These are phyloP conservation scores for Akabosia matsudoensis DNA, from an alignment of 1,140 invertebrate genomes.

Conservation along the genomic window DNA sequence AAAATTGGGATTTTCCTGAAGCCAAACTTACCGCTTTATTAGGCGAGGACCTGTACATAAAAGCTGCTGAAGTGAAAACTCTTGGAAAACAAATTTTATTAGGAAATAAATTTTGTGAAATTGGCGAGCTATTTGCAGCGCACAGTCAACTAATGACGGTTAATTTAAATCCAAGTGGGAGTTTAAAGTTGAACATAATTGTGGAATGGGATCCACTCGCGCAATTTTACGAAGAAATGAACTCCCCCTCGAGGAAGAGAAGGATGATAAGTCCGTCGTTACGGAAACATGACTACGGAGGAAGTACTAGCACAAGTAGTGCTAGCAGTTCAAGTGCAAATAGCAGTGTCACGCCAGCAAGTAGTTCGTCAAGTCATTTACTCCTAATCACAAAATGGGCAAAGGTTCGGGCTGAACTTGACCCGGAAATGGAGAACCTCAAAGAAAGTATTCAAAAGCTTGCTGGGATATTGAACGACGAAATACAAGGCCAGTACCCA, in stretches of 20 bases:
- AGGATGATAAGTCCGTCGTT: conserved; percentile 5
- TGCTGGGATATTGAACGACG: conserved; percentile 47
- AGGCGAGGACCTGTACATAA: conserved; percentile 58
- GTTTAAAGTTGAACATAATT: conserved; percentile 63
- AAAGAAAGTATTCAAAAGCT: conserved; percentile 18
- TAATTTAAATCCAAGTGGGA: conserved; percentile 62
- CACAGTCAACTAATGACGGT: conserved; percentile 65
- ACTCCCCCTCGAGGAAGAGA: conserved; percentile 15
- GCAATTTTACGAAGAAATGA: conserved; percentile 20
- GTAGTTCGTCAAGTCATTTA: neutral
- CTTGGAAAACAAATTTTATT: conserved; percentile 53
- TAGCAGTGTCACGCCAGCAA: neutral
- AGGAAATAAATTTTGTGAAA: conserved; percentile 63
- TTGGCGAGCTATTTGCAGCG: conserved; percentile 60
- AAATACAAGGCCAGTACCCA: conserved; percentile 54
- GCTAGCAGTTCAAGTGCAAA: neutral
- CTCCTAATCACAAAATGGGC: neutral
- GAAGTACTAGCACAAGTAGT: neutral
- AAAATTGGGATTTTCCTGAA: conserved; percentile 58
- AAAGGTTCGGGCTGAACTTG: neutral
- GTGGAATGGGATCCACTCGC: conserved; percentile 58
- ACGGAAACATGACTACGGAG: neutral
- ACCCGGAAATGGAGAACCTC: conserved; percentile 22
- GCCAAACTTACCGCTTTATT: conserved; percentile 57
- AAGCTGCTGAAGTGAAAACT: conserved; percentile 54